phyloP scores from a whole-genome alignment of 2,888 invertebrate genomes.

The Melipona bicolor region DNA sequence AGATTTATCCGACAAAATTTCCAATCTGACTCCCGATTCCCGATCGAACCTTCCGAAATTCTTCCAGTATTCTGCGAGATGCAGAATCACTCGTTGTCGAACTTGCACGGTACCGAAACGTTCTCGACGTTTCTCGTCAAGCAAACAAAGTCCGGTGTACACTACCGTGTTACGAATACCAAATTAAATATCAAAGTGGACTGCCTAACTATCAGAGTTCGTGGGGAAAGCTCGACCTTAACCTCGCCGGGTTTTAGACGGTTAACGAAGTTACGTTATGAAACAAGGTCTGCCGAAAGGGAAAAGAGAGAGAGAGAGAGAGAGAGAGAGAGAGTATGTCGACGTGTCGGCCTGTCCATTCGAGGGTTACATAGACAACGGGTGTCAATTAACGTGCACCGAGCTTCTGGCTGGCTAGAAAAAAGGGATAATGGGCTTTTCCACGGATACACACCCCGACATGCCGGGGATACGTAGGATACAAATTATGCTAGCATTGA shows the following conservation, averaged over 20 bases:
- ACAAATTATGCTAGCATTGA: background rate
- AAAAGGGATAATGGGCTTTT: slow-evolving; percentile 53
- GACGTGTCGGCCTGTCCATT: slow-evolving; percentile 44
- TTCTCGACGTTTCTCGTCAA: background rate
- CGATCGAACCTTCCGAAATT: background rate
- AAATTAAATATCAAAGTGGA: slow-evolving; percentile 17
- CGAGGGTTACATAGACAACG: slow-evolving; percentile 54
- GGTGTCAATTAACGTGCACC: slow-evolving; percentile 65
- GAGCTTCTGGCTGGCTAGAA: slow-evolving; percentile 24
- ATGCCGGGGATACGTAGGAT: background rate
- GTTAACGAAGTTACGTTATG: slow-evolving; percentile 57
- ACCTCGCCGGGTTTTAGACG: slow-evolving; percentile 27
- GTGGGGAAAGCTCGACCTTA: slow-evolving; percentile 43
- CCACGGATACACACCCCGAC: background rate
- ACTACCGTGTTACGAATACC: slow-evolving; percentile 2
- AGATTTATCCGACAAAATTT: background rate
- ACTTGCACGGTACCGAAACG: background rate
- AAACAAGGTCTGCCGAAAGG: slow-evolving; percentile 40
- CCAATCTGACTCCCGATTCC: no score
- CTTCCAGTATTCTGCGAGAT: background rate
- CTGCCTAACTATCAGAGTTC: background rate
- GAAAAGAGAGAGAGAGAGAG: slow-evolving; percentile 11
- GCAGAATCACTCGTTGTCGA: background rate
- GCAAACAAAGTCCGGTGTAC: slow-evolving; percentile 11
- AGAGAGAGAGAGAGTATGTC: slow-evolving; percentile 32